These are phyloP conservation scores for Elaphurus davidianus DNA, from an alignment of 2,113 vertebrate species.

Conservation along the genomic window DNA sequence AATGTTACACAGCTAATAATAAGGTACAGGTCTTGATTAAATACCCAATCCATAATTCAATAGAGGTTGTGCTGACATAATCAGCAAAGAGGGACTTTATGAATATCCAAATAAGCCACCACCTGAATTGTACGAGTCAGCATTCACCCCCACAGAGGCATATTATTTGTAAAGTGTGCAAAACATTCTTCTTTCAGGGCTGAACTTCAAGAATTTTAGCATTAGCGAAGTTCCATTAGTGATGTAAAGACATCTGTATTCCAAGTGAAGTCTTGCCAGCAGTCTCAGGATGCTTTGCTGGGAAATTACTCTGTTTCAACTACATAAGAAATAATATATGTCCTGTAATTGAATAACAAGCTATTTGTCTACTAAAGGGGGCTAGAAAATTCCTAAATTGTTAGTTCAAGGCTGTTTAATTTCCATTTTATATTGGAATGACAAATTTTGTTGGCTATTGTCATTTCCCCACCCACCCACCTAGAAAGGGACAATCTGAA, in stretches of 20 bases:
- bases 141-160: conserved; percentile 19
- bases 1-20: conserved; percentile 62
- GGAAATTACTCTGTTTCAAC: not conserved
- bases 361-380: not conserved
- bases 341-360: conserved; percentile 27
- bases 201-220: conserved; percentile 41
- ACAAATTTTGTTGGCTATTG: not conserved
- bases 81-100: conserved; percentile 63
- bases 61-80: conserved; percentile 79
- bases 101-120: conserved; percentile 72
- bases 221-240: conserved; percentile 26
- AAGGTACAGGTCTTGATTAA: conserved; percentile 73
- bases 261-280: not conserved
- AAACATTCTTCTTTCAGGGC: not conserved
- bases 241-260: not conserved
- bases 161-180: conserved; percentile 43
- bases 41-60: conserved; percentile 81
- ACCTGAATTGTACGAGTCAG: conserved; percentile 54
- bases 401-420: not conserved
- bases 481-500: not conserved
- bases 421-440: not conserved
- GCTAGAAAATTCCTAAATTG: not conserved
- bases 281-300: not conserved
- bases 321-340: conserved; percentile 10
- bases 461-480: not conserved